Conservation (phyloP, 2,797 vertebrate species). For the Eulemur albifrons region DNA sequence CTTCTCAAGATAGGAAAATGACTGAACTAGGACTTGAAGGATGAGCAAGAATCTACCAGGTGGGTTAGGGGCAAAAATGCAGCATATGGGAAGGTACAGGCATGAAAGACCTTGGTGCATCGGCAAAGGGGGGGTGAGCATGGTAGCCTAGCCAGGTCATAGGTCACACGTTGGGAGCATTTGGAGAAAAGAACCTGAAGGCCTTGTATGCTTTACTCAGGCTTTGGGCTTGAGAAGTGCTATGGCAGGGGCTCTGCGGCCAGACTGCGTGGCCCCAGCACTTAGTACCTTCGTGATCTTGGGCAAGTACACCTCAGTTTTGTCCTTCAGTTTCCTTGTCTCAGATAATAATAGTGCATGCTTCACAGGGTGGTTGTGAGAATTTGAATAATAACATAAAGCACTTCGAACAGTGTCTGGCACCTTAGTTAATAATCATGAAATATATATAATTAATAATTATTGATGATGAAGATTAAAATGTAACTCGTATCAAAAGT, state of each 20-base stretch:
- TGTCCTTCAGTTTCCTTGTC: neutral
- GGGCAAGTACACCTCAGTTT: neutral
- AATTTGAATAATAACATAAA: neutral
- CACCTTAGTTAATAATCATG: neutral
- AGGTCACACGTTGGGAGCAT: neutral
- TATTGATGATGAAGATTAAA: neutral
- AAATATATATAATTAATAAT: neutral
- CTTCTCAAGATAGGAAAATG: neutral
- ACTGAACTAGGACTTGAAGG: neutral
- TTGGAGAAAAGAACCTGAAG: neutral
- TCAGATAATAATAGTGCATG: neutral
- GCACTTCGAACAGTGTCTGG: neutral
- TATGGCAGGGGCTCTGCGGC: neutral
- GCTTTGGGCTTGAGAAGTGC: neutral
- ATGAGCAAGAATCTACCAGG: neutral
- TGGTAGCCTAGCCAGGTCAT: neutral
- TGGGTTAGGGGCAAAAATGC: neutral
- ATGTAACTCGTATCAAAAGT: neutral
- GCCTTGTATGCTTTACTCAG: neutral
- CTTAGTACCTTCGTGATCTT: neutral
- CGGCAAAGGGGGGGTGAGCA: neutral
- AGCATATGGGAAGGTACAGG: neutral
- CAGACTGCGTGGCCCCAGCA: fast-evolving
- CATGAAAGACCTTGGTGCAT: neutral
- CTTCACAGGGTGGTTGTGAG: neutral